phyloP scores from a whole-genome alignment of 2,888 invertebrate genomes.

The Ophion ellenae region DNA sequence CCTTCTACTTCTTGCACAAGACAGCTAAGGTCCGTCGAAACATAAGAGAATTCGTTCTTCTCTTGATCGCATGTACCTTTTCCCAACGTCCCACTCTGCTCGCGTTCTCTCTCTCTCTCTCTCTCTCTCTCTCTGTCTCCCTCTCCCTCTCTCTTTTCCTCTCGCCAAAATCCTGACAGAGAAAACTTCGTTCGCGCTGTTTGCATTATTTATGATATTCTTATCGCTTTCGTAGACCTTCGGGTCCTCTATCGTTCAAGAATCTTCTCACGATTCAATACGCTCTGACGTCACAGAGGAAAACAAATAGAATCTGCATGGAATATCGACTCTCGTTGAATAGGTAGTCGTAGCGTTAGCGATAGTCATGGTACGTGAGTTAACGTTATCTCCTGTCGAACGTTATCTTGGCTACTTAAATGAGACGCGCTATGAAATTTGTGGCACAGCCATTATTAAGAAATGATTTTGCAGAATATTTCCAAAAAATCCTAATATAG shows the following conservation, averaged over 20 bases:
- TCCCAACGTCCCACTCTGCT: too few species aligned
- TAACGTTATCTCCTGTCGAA: constrained; percentile 17
- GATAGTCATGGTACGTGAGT: neutral
- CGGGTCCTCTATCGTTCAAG: constrained; percentile 10
- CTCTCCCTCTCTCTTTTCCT: neutral
- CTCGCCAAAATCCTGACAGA: constrained; percentile 6
- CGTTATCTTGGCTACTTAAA: neutral
- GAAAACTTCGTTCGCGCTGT: constrained; percentile 10
- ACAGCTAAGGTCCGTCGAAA: too few species aligned
- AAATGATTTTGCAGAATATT: neutral
- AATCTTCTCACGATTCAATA: constrained; percentile 13
- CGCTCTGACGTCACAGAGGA: constrained; percentile 13
- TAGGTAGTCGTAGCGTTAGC: neutral
- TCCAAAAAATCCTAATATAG: too few species aligned
- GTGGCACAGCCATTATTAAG: neutral
- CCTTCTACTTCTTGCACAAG: too few species aligned
- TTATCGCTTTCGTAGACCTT: constrained; percentile 15
- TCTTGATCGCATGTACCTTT: too few species aligned
- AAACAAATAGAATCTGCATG: constrained; percentile 30
- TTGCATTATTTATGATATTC: constrained; percentile 4
- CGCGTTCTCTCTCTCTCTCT: too few species aligned
- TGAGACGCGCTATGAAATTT: neutral
- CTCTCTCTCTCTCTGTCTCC: too few species aligned
- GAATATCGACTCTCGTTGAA: constrained; percentile 45
- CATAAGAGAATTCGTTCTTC: too few species aligned